Evolutionary conservation across 1,140 invertebrate species (phyloP), one percentile per base, ranked within the genome.

Genomic region (Drosophila tsacasi): DNA sequence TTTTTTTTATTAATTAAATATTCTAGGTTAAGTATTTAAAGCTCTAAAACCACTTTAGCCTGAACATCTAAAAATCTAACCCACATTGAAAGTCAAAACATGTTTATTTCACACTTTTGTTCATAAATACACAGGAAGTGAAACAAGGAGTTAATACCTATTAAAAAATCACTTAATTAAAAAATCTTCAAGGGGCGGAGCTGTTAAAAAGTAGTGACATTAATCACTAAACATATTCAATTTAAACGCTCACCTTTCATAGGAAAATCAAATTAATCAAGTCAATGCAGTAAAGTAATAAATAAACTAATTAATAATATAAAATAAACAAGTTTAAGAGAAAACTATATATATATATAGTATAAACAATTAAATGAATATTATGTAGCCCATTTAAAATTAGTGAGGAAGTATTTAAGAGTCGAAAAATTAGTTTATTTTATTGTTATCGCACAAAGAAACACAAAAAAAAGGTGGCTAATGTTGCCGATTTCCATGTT

Each of bases 181-280:
- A 58, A 58, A 12, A 3, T 23, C 19, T 39, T 10, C 1, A 55
- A 23, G 15, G 7, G 52, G 52, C 32, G 32, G 15, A 39, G 17
- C 9, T 23, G 52, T 23, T 55, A 5, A 58, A 6, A 58, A 25
- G 21, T n/a, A n/a, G 21, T 23, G 52, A 39, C 52, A 55, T 55
- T 10, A 55, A 55, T 55, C 52, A 39, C 10, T 15, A 58, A 63
- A 27, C 32, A 27, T 17, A 39, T 23, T 55, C 12, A 55, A 55
- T 55, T 55, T 17, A 39, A 37, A n/a, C 21, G 32, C 21, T 39
- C 9, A 37, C 52, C 52, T 55, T 55, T 55, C 19, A 55, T 17
- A 37, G 13, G 5, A 19, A 55, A 55, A 55, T 23, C 52, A 25
- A 39, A 55, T 55, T 55, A 55, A 39, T 55, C 52, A 55, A 55